These are phyloP conservation scores for Atrichornis clamosus DNA, from an alignment of 2,113 vertebrate genomes.

Conservation along the genomic window DNA sequence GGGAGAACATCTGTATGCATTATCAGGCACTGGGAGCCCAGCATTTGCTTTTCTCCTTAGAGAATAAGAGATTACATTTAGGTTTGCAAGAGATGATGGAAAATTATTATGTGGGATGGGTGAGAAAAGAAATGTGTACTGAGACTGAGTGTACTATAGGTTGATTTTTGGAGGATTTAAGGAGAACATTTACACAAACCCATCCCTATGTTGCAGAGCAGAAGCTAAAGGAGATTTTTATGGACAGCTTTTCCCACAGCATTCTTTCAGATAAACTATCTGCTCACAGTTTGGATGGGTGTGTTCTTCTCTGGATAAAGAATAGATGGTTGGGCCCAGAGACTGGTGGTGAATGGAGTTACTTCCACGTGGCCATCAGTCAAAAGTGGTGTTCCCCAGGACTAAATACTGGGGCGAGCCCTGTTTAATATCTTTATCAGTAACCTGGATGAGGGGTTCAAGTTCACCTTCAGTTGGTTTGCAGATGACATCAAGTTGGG, in stretches of 20 bases:
- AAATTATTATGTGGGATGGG: not conserved
- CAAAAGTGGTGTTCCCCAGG: fast-evolving
- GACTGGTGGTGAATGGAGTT: not conserved
- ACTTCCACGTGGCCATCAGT: fast-evolving
- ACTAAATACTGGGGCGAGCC: not conserved
- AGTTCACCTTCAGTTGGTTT: fast-evolving
- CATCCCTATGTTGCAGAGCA: not conserved
- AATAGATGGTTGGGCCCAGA: not conserved
- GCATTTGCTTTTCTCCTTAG: not conserved
- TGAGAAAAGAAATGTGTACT: not conserved
- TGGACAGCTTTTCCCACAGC: not conserved
- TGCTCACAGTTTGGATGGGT: not conserved
- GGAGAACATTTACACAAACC: not conserved
- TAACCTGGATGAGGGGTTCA: not conserved
- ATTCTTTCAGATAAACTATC: not conserved
- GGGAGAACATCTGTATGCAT: not conserved
- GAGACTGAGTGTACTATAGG: not conserved
- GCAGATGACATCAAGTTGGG: fast-evolving
- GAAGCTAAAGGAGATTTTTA: not conserved
- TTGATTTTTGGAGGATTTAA: not conserved
- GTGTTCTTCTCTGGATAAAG: not conserved
- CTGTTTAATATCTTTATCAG: not conserved
- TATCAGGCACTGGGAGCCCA: not conserved
- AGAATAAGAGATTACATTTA: not conserved
- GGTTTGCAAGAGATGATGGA: not conserved